Conservation (phyloP, 2,888 invertebrate genomes). For the Polydrusus tereticollis region DNA sequence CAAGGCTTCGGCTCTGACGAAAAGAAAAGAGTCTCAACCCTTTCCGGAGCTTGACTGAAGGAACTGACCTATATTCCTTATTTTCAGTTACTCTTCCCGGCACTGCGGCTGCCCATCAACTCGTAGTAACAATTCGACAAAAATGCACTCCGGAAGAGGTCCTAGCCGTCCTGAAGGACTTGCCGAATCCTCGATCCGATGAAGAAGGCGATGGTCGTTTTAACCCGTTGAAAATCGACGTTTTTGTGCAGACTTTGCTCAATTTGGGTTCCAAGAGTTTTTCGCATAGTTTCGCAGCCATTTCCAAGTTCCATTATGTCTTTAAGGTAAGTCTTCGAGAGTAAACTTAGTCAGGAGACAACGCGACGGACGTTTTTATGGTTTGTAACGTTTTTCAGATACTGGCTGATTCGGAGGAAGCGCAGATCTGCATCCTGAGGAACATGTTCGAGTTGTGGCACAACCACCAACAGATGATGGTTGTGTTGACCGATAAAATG, state of each 20-base stretch:
- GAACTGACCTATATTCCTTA: no score
- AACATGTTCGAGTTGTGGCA: slow-evolving; percentile 97
- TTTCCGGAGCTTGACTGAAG: no score
- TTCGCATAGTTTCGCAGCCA: slow-evolving; percentile 98
- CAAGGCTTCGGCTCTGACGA: no score
- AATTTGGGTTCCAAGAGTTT: slow-evolving; percentile 97
- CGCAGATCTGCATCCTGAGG: slow-evolving; percentile 92
- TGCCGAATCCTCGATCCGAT: slow-evolving; percentile 85
- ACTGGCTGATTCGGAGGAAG: slow-evolving; percentile 93
- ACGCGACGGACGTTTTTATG: no score
- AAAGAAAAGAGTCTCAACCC: no score
- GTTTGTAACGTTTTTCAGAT: slow-evolving; percentile 72
- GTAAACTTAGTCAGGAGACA: no score
- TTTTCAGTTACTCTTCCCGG: slow-evolving; percentile 81
- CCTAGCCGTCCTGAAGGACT: slow-evolving; percentile 85
- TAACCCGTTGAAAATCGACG: slow-evolving; percentile 95
- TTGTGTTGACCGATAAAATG: slow-evolving; percentile 95
- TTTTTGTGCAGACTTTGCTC: slow-evolving; percentile 95
- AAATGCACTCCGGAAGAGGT: slow-evolving; percentile 94
- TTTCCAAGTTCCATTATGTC: slow-evolving; percentile 94
- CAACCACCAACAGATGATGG: slow-evolving; percentile 97
- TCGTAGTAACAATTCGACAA: slow-evolving; percentile 88
- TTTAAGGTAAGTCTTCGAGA: slow-evolving; percentile 90
- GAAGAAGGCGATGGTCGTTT: slow-evolving; percentile 82
- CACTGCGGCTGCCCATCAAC: slow-evolving; percentile 86